A percentile compares a stretch with the other conserved stretches of the same genome.
Conservation (phyloP, 2,888 invertebrate species). For the Lasioglossum malachurum region DNA sequence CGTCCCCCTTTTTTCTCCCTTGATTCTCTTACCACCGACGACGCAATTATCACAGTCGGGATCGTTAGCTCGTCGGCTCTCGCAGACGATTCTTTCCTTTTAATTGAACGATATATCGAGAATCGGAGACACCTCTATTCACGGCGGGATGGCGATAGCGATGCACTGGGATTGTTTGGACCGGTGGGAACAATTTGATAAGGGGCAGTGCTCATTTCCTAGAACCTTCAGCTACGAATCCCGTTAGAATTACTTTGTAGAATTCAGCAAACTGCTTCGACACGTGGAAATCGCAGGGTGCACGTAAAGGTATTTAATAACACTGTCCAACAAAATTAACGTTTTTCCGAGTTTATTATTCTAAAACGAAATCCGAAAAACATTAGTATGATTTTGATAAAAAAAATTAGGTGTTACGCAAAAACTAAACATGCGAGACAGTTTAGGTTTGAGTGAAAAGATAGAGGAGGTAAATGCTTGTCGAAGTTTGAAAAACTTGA, state of each 20-base stretch:
- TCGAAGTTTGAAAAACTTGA: too few species aligned
- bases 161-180: not conserved
- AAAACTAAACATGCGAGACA: too few species aligned
- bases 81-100: not conserved
- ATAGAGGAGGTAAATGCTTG: too few species aligned
- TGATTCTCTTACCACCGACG: not conserved
- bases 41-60: conserved; percentile 45
- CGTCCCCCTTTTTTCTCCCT: not conserved
- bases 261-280: not conserved
- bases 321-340: too few species aligned
- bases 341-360: too few species aligned
- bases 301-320: too few species aligned
- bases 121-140: not conserved
- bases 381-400: too few species aligned
- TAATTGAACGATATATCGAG: conserved; percentile 17
- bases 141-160: too few species aligned
- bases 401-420: too few species aligned
- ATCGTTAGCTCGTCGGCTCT: conserved; percentile 27
- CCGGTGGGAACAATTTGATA: not conserved
- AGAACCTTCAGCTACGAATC: not conserved
- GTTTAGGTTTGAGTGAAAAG: too few species aligned
- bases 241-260: not conserved
- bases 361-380: too few species aligned
- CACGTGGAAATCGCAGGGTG: too few species aligned
- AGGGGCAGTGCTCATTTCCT: not conserved